A percentile compares a stretch with the other conserved stretches of the same genome.
These are phyloP conservation scores for Bubo scandiacus DNA, from an alignment of 2,113 vertebrate genomes.

Conservation along the genomic window DNA sequence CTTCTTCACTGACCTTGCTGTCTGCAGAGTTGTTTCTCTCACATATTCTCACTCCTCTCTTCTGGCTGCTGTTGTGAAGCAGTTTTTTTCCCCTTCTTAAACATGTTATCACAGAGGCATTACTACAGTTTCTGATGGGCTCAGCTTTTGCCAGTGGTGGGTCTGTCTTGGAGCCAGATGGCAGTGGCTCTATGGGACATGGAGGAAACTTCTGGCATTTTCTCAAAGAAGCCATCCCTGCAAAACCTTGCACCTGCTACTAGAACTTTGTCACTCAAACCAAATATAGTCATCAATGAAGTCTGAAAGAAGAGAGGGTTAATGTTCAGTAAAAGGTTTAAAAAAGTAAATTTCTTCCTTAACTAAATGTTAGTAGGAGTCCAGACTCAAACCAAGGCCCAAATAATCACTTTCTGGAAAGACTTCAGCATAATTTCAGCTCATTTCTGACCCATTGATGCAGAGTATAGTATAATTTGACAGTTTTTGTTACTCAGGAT, in stretches of 20 bases:
- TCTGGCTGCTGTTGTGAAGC: neutral
- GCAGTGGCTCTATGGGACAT: rapidly evolving
- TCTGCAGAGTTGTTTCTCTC: neutral
- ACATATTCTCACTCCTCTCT: neutral
- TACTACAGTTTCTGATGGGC: rapidly evolving
- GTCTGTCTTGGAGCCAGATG: rapidly evolving
- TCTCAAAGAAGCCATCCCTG: neutral
- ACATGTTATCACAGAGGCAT: rapidly evolving
- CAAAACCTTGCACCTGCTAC: neutral
- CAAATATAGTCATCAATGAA: neutral
- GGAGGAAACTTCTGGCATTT: neutral
- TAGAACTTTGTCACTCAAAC: rapidly evolving
- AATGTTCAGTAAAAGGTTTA: neutral
- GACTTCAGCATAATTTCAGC: neutral
- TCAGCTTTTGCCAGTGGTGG: rapidly evolving
- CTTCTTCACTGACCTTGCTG: neutral
- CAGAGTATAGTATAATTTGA: neutral
- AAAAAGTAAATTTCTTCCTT: neutral
- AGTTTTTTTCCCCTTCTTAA: neutral
- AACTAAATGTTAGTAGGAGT: neutral
- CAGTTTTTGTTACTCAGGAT: neutral
- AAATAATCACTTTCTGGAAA: neutral
- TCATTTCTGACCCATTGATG: neutral
- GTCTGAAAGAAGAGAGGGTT: neutral
- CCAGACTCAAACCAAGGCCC: neutral